These are phyloP conservation scores for Synanthedon myopaeformis DNA, from an alignment of 2,888 invertebrate species.

Conservation along the genomic window DNA sequence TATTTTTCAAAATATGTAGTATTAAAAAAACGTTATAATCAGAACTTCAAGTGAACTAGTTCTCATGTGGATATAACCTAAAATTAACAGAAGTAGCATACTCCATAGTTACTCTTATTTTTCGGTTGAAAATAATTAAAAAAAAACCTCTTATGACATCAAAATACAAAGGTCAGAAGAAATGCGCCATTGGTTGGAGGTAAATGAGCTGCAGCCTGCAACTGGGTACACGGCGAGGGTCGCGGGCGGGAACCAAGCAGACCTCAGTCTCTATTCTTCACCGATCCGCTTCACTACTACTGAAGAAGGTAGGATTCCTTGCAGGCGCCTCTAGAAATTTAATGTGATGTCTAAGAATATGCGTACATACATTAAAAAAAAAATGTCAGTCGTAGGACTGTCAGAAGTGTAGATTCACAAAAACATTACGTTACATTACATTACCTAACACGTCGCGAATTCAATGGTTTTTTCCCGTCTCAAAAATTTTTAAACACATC, in stretches of 20 bases:
- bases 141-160: not conserved
- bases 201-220: conserved; percentile 52
- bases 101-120: not conserved
- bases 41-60: not conserved
- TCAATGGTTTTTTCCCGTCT: too few species aligned
- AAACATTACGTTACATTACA: too few species aligned
- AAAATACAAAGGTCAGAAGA: conserved; percentile 35
- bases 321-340: too few species aligned
- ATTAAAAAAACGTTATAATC: not conserved
- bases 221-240: conserved; percentile 53
- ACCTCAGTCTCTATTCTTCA: conserved; percentile 49
- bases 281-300: conserved; percentile 58
- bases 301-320: conserved; percentile 46
- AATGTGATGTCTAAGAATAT: too few species aligned
- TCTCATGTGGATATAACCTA: too few species aligned
- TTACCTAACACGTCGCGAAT: too few species aligned
- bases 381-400: too few species aligned
- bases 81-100: not conserved
- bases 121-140: too few species aligned
- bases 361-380: too few species aligned
- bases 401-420: too few species aligned
- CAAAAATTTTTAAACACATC: too few species aligned
- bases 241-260: conserved; percentile 59
- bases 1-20: too few species aligned
- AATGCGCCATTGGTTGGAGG: conserved; percentile 45